Base-by-base conservation (phyloP, 2,797 vertebrate species). In the Champsocephalus gunnari region DNA sequence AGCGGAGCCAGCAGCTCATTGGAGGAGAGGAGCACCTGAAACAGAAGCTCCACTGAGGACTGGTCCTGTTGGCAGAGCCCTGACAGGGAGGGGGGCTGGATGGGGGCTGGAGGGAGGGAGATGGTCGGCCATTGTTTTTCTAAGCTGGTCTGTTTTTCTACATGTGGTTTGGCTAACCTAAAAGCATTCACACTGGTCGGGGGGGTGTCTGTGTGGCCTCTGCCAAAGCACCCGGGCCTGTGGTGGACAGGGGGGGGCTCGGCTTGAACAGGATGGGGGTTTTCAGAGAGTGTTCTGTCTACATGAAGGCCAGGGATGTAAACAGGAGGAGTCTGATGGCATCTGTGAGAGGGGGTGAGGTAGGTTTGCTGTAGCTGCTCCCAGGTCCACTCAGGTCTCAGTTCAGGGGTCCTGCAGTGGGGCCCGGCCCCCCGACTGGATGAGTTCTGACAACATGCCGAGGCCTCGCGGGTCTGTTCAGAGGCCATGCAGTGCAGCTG, bases 11-110 rank as follows among this genome's bases (percentile, higher is more conserved):
- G 58, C 34, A 92, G 82, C 28, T 94, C 88, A n/a, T 75, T 87
- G 41, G 91, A 93, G 7, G 89, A 89, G 13, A 89, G 64, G 3
- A 95, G 75, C 32, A 86, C 67, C 38, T 91, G 87, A 67, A 92
- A 79, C 1, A 95, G 79, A 1, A 88, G 78, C 63, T 93, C 86
- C 1, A 88, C 64, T 14, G 81, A 85, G 28, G 72, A 75, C 4
- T 8, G 63, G 41, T 84, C 60, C 56, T 77, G 50, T n/a, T 81
- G 76, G 50, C 38, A 61, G 12, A 82, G 43, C 9, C 19, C 64
- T 14, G 56, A 71, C 38, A 77, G 64, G 41, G 75, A 66, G 2
- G 1, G 50, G 51, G 53, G 49, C 12, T 53, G 66, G 28, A 2
- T 3, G 11, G 5, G 9, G n/a, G 43, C 0, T 4, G 47, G 11